Evolutionary conservation across 2,113 vertebrate species (phyloP), one percentile per base, ranked within the genome.

Genomic region (Bubalus kerabau): DNA sequence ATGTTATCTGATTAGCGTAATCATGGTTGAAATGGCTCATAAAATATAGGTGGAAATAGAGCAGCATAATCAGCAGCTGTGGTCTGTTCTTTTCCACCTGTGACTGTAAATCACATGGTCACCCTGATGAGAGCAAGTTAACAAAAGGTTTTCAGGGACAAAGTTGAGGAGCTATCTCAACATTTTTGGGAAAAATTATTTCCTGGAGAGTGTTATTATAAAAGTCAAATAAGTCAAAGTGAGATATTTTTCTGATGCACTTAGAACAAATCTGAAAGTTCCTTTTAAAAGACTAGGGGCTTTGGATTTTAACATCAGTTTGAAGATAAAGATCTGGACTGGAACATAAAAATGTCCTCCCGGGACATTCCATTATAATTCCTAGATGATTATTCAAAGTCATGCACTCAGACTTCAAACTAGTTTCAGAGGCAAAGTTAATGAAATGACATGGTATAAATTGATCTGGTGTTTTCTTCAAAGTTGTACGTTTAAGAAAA

Each of bases 1-100:
- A 43, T 82, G 87, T 81, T 97, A 93, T 95, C 92, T 83, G 90
- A 97, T 98, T 89, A 96, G 43, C 81, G 91, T 98, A 96, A 95
- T 92, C 90, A 67, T 87, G 92, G 74, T 74, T 95, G 97, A 82
- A 97, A 97, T 0, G 12, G 91, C 85, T 97, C 57, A 48, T 95
- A 74, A 98, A 98, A 87, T 78, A 80, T 64, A 93, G 67, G 57
- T 87, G 82, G 62, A 84, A 48, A 95, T 3, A 94, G 52, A 90
- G 76, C 15, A 26, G 46, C 21, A 23, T n/a, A 62, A 96, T 97
- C 81, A 87, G 90, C 82, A 74, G 85, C 82, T 82, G 24, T 1
- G 7, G 26, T 40, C 90, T 87, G 30, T 32, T 82, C 90, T 89
- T 92, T 94, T 21, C 0, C 0, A 43, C 36, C n/a, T 28, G 6